These are phyloP conservation scores for Drosophila acutilabella DNA, from an alignment of 2,888 invertebrate species.

Conservation along the genomic window DNA sequence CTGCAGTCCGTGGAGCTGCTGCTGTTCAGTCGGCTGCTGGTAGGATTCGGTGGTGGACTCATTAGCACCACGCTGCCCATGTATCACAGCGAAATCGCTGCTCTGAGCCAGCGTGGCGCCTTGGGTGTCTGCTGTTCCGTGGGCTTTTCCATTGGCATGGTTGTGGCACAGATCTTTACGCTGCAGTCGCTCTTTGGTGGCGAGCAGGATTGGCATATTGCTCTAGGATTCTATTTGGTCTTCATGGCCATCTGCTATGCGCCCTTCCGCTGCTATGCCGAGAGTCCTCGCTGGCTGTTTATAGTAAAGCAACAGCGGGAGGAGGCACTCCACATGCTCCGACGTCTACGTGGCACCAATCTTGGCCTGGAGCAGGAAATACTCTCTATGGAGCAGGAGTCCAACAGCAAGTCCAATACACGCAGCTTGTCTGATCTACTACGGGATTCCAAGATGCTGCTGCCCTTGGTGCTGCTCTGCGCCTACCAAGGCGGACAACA, in stretches of 20 bases:
- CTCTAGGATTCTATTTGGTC: constrained; percentile 90
- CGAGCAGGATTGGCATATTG: constrained; percentile 89
- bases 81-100: constrained; percentile 95
- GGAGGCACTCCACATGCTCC: constrained; percentile 88
- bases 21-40: constrained; percentile 90
- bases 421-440: constrained; percentile 38
- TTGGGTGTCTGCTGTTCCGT: constrained; percentile 90
- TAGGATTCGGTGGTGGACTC: constrained; percentile 91
- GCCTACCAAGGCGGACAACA: constrained; percentile 62
- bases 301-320: constrained; percentile 89
- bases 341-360: constrained; percentile 87
- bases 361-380: constrained; percentile 45
- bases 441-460: constrained; percentile 30
- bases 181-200: constrained; percentile 86
- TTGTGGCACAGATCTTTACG: constrained; percentile 82
- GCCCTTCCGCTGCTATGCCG: constrained; percentile 89
- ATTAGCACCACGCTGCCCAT: constrained; percentile 94
- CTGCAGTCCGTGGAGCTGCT: constrained; percentile 92
- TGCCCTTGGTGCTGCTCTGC: constrained; percentile 54
- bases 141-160: constrained; percentile 82
- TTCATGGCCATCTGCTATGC: constrained; percentile 89
- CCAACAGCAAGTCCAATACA: constrained; percentile 25
- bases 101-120: constrained; percentile 90
- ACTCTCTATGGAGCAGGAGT: constrained; percentile 51
- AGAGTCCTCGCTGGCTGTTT: constrained; percentile 95